A percentile compares a stretch with the other conserved stretches of the same genome.
Evolutionary conservation across 2,113 vertebrate species (phyloP).

Genomic region (Eidolon helvum): DNA sequence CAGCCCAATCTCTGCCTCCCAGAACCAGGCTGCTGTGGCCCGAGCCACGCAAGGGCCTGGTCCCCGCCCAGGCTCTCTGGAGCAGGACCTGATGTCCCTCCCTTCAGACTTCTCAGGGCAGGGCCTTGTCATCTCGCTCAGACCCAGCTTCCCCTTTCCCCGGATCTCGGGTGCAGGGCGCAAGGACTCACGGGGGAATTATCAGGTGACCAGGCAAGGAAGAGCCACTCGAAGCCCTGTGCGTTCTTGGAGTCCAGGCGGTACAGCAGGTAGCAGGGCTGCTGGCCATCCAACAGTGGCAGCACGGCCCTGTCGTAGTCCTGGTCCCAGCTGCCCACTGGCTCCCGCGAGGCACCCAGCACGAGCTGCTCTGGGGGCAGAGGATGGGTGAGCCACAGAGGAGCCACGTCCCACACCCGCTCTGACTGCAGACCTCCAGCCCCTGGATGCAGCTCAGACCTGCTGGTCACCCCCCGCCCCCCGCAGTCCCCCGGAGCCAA

Average conservation of each 20-base stretch:
- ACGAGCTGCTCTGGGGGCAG: conserved; percentile 94
- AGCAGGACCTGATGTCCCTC: neutral
- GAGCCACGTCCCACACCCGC: neutral
- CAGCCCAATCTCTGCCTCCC: neutral
- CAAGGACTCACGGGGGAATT: conserved; percentile 91
- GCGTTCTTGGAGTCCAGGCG: conserved; percentile 96
- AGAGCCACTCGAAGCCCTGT: conserved; percentile 97
- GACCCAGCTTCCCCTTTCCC: neutral
- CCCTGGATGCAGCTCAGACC: neutral
- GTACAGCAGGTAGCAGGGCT: conserved; percentile 97
- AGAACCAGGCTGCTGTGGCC: neutral
- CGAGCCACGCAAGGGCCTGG: neutral
- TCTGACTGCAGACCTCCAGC: neutral
- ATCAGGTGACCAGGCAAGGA: conserved; percentile 99
- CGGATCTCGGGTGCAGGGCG: neutral
- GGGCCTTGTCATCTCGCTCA: too few relatives aligned
- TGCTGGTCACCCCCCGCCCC: neutral
- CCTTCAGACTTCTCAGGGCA: neutral
- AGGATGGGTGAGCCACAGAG: conserved; percentile 53
- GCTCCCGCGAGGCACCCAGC: conserved; percentile 92
- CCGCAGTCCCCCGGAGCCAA: neutral
- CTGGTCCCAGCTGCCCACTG: conserved; percentile 91
- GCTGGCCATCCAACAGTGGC: conserved; percentile 90
- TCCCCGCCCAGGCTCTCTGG: neutral
- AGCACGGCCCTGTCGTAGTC: conserved; percentile 93